phyloP scores from a whole-genome alignment of 2,888 invertebrate genomes.

The Magallana nippona region DNA sequence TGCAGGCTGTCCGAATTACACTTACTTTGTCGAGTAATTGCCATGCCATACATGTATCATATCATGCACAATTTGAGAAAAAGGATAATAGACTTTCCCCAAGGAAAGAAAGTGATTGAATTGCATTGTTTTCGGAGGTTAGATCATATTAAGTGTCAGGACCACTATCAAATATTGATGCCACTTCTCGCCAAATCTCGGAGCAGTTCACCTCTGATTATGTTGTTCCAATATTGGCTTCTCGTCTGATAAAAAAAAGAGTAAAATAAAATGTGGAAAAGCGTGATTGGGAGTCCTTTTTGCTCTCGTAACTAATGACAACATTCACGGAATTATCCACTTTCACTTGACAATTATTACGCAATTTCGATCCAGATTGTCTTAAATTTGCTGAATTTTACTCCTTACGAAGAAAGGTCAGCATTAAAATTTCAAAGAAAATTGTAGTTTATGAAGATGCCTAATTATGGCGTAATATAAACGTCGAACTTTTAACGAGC shows the following conservation, averaged over 20 bases:
- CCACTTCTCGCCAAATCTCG: constrained; percentile 3
- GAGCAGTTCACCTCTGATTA: neutral
- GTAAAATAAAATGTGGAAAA: neutral
- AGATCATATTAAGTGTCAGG: neutral
- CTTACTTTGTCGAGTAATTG: no score
- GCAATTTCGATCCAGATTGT: constrained; percentile 2
- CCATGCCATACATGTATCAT: no score
- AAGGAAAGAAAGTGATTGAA: neutral
- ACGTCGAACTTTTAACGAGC: constrained; percentile 24
- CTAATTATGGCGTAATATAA: neutral
- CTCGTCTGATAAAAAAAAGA: neutral
- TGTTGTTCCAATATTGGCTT: neutral
- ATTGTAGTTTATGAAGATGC: constrained; percentile 9
- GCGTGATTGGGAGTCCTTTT: neutral
- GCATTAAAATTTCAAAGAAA: constrained; percentile 17
- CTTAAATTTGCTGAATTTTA: neutral
- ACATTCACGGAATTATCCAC: constrained; percentile 22
- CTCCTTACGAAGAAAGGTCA: neutral
- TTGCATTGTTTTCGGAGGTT: neutral
- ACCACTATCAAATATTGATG: constrained; percentile 3
- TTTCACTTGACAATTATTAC: constrained; percentile 25
- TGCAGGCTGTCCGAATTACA: no score
- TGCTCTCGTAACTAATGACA: constrained; percentile 27
- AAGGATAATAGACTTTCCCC: neutral
- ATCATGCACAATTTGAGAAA: neutral